phyloP scores from a whole-genome alignment of 2,888 invertebrate genomes.

The Scaptodrosophila latifasciaeformis region DNA sequence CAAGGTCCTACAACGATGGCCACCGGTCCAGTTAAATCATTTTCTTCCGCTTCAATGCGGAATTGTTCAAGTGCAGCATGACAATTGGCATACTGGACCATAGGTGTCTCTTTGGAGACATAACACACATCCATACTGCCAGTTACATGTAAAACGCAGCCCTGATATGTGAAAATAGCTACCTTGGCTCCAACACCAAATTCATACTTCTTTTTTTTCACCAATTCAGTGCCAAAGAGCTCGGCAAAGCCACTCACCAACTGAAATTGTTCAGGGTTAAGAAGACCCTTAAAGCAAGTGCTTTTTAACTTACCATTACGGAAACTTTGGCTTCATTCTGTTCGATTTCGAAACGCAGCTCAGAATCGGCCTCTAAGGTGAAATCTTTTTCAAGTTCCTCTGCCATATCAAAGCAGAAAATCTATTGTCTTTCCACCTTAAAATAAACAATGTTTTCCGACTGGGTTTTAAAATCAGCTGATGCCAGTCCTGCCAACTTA shows the following conservation, averaged over 20 bases:
- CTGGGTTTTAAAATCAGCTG: too few species aligned
- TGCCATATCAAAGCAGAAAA: too few species aligned
- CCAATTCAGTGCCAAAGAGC: constrained; percentile 96
- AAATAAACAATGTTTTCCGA: too few species aligned
- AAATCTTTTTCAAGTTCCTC: constrained; percentile 79
- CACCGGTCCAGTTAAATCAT: constrained; percentile 84
- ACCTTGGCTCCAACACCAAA: constrained; percentile 94
- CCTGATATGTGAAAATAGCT: constrained; percentile 97
- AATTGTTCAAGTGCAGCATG: constrained; percentile 96
- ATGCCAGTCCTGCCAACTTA: too few species aligned
- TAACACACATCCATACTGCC: constrained; percentile 96
- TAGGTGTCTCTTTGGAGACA: constrained; percentile 96
- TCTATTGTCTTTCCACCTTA: too few species aligned
- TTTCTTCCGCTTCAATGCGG: constrained; percentile 86
- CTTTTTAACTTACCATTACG: constrained; percentile 79
- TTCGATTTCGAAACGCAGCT: constrained; percentile 96
- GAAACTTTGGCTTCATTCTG: constrained; percentile 88
- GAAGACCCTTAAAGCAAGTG: background rate
- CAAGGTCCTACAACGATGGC: constrained; percentile 94
- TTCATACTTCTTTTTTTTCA: constrained; percentile 92
- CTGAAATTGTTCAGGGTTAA: constrained; percentile 73
- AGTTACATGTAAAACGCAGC: constrained; percentile 88
- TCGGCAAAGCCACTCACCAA: constrained; percentile 94
- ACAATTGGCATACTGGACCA: constrained; percentile 95
- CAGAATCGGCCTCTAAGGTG: constrained; percentile 89